These are phyloP conservation scores for Drosophila sechellia DNA, from an alignment of 1,140 invertebrate genomes.

Conservation along the genomic window DNA sequence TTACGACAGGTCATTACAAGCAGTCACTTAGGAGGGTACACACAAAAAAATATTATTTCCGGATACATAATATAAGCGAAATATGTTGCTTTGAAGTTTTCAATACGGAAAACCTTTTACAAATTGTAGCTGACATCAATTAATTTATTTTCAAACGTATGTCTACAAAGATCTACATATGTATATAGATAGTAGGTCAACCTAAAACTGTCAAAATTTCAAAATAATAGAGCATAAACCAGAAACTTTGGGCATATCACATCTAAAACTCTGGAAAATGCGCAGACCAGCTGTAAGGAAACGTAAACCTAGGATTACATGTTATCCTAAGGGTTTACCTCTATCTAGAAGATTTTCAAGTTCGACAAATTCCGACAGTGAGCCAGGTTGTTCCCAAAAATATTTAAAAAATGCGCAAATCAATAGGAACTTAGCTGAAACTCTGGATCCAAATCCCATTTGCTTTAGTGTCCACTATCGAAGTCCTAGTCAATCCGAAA, in stretches of 20 bases:
- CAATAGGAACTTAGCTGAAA: not conserved
- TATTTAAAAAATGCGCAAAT: not conserved
- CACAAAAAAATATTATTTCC: not conserved
- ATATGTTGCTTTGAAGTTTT: not conserved
- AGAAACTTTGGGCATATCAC: not conserved
- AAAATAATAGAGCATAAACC: not conserved
- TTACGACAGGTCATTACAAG: not conserved
- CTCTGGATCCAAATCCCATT: not conserved
- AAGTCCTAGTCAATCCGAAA: not conserved
- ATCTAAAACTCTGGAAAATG: not conserved
- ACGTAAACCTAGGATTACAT: not conserved
- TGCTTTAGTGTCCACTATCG: not conserved
- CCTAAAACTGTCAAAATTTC: not conserved
- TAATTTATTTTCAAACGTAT: too few species aligned
- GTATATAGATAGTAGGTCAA: not conserved
- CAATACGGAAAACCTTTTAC: too few species aligned
- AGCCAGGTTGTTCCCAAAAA: not conserved
- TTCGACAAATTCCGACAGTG: not conserved
- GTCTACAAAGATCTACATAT: too few species aligned
- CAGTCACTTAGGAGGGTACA: not conserved
- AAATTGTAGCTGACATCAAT: too few species aligned
- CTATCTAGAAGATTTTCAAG: not conserved
- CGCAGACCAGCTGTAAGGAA: not conserved
- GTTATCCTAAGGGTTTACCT: not conserved
- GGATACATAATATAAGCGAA: not conserved